Conservation (phyloP, 2,888 invertebrate genomes). For the Endotricha flammealis region DNA sequence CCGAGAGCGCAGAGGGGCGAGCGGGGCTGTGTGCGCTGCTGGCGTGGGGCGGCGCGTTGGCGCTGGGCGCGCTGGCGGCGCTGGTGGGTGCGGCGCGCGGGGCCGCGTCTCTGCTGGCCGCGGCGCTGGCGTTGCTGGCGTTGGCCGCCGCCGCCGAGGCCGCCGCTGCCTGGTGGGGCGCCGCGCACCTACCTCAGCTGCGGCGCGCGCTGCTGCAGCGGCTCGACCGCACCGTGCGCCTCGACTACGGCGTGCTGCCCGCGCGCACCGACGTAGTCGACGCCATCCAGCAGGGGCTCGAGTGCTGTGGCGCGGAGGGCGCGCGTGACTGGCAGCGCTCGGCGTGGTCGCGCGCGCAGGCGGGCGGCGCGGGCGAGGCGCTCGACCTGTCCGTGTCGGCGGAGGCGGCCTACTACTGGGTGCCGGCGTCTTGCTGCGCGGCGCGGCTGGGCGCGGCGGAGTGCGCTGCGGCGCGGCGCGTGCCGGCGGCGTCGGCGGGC, state of each 20-base stretch:
- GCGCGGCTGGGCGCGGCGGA: conserved; percentile 21
- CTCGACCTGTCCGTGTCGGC: conserved; percentile 60
- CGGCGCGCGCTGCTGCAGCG: conserved; percentile 41
- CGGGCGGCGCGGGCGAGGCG: conserved; percentile 12
- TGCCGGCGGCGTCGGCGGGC: conserved; percentile 35
- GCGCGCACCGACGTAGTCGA: conserved; percentile 55
- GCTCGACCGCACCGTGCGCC: conserved; percentile 42
- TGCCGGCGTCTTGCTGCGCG: conserved; percentile 56
- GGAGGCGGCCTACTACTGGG: conserved; percentile 45
- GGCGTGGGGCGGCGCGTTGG: conserved; percentile 52
- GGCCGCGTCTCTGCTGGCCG: conserved; percentile 53
- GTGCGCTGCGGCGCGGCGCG: conserved; percentile 37
- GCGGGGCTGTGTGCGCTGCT: conserved; percentile 54
- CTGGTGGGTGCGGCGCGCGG: conserved; percentile 43
- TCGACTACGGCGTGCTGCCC: conserved; percentile 51
- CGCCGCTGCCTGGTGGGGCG: conserved; percentile 65
- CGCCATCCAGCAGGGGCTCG: conserved; percentile 73
- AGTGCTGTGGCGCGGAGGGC: conserved; percentile 96
- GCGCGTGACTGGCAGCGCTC: conserved; percentile 91
- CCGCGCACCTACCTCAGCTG: conserved; percentile 55
- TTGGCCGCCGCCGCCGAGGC: conserved; percentile 58
- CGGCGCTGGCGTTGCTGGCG: conserved; percentile 55
- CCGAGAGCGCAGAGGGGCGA: conserved; percentile 46
- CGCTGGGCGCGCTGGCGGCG: conserved; percentile 46
- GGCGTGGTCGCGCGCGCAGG: conserved; percentile 40